Base-by-base conservation (phyloP, 2,113 vertebrate species). In the Paedocypris sp. region DNA sequence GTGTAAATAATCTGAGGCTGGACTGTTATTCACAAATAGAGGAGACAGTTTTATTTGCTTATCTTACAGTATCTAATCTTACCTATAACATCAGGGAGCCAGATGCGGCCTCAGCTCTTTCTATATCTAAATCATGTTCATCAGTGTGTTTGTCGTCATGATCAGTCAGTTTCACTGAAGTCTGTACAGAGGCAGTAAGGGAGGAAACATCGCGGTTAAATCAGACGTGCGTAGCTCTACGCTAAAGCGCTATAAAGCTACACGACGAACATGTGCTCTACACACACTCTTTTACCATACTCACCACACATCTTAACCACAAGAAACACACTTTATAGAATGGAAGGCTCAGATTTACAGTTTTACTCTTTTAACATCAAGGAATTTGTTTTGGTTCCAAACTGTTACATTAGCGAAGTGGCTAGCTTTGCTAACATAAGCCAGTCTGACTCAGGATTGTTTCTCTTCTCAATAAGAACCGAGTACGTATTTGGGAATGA, bases 381-480 rank as follows among this genome's bases (percentile, higher is more conserved):
- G 31, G 26, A 45, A 33, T 51, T 58, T 23, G n/a, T 23, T 61
- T 54, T 45, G 45, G 56, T 57, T 62, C 60, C 58, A 62, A 63
- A 70, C 68, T 61, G 57, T 69, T 65, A 69, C 67, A 65, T 69
- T 69, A 69, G 67, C 67, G 18, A 65, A 69, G 50, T 46, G 32
- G 39, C 57, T 60, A 33, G 33, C 43, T 49, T 61, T 67, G 61
- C 54, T 60, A 66, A 69, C 59, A 59, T 60, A 69, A 69, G 57
- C 67, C 20, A 57, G 70, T 62, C 68, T 54, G 60, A 65, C 52
- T 48, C 28, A 32, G 29, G 35, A 72, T 58, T 68, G 76, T 85
- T 86, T 87, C 85, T 87, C 85, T 87, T 87, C 83, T 86, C 85
- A 86, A 74, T 83, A 83, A 87, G 83, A 87, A 87, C 82, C 82